Base-by-base conservation (phyloP, 1,140 invertebrate species). In the Reticulitermes speratus region DNA sequence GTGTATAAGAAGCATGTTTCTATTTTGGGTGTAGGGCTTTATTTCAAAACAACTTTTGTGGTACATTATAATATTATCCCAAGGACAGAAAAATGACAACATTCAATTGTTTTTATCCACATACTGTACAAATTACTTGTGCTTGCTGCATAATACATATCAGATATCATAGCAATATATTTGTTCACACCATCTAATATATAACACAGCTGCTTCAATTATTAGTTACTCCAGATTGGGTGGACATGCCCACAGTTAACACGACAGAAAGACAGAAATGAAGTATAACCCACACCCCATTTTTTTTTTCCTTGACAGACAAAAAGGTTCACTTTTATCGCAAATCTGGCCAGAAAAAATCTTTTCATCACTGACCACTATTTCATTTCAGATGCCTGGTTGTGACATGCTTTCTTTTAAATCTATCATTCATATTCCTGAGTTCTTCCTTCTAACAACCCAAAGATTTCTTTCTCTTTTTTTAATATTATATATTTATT, bases 121-220 rank as follows among this genome's bases (percentile, higher is more conserved):
- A 75, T 75, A 75, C 65, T 75, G 65, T 75, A 75, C 65, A 75
- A 75, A 75, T 75, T 75, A 75, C 65, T 75, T 75, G 65, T 75
- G 65, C 65, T 75, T 75, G 65, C 65, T 75, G 65, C 65, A 75
- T 75, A 75, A 75, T 75, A 75, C 16, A 25, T 3, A 75, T 75
- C 65, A 75, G n/a, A 75, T 75, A 75, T 30, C n/a, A 30, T 75
- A 75, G 25, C 65, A 75, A 75, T 75, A 75, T 75, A 75, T 30
- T 75, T 75, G 5, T 75, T 75, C 65, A 75, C 65, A 75, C 65
- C 65, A 75, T 75, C 65, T 75, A 75, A 75, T 75, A 75, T 75
- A 30, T 75, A 75, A 75, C 65, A 75, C n/a, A 75, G 65, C 65
- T 75, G 65, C 65, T 75, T 75, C 65, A 75, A 75, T 75, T 75